A percentile compares a stretch with the other conserved stretches of the same genome.
These are phyloP conservation scores for Nycticorax nycticorax DNA, from an alignment of 2,113 vertebrate species.

Conservation along the genomic window DNA sequence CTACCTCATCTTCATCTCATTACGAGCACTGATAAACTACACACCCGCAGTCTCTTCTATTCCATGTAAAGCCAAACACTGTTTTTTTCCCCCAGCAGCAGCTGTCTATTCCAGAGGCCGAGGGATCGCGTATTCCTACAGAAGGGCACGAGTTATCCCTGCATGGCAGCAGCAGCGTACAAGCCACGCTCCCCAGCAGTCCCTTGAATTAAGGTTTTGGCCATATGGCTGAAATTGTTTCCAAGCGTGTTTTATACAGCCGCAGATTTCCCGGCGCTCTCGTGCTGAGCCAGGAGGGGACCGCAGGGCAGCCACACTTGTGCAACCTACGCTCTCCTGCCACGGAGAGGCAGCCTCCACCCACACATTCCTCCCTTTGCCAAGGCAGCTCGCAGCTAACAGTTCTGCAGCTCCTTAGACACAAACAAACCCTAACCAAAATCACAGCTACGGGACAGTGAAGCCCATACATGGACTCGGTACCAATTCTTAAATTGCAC, in stretches of 20 bases:
- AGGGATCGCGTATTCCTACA: fast-evolving
- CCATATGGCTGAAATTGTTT: not conserved
- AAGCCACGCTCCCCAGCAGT: not conserved
- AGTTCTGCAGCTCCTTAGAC: not conserved
- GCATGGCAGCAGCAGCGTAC: not conserved
- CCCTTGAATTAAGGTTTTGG: not conserved
- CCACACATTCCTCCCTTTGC: not conserved
- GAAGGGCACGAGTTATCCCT: not conserved
- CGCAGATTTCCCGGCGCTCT: no score
- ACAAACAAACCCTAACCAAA: no score
- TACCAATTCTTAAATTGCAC: fast-evolving
- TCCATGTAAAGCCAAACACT: not conserved
- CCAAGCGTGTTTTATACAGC: not conserved
- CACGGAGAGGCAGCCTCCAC: not conserved
- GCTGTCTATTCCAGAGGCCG: not conserved
- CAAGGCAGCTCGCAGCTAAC: not conserved
- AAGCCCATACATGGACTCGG: fast-evolving
- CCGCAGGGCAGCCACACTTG: fast-evolving
- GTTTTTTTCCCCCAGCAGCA: not conserved
- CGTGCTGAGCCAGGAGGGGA: not conserved
- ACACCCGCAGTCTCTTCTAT: no score
- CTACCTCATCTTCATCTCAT: no score
- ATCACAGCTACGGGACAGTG: not conserved
- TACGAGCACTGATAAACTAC: fast-evolving
- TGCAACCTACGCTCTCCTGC: fast-evolving